These are phyloP conservation scores for Decapterus maruadsi DNA, from an alignment of 2,797 vertebrate species.

Conservation along the genomic window DNA sequence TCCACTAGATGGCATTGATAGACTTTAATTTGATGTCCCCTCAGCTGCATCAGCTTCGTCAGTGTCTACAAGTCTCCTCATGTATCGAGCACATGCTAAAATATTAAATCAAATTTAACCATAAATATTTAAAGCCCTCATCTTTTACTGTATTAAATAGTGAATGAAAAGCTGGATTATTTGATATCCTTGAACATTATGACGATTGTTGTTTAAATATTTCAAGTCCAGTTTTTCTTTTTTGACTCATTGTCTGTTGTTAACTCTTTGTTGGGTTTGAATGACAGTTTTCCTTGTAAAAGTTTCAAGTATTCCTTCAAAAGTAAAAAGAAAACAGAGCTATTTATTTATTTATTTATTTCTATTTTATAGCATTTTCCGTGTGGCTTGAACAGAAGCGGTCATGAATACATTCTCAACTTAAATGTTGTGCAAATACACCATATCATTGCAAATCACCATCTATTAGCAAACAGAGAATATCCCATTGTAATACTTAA, in stretches of 20 bases:
- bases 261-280: slow-evolving; percentile 5
- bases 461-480: slow-evolving; percentile 15
- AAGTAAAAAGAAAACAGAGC: not conserved
- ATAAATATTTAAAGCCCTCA: not conserved
- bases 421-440: not conserved
- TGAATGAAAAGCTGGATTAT: slow-evolving; percentile 6
- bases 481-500: slow-evolving; percentile 1
- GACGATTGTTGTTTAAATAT: slow-evolving; percentile 5
- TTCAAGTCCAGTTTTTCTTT: not conserved
- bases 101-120: not conserved
- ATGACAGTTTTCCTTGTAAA: not conserved
- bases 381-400: not conserved
- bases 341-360: not conserved
- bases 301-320: not conserved
- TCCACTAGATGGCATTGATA: slow-evolving; percentile 82
- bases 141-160: not conserved
- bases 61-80: not conserved
- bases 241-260: slow-evolving; percentile 1
- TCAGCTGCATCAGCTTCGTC: slow-evolving; percentile 10
- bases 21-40: slow-evolving; percentile 58
- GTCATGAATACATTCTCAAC: not conserved
- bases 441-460: not conserved
- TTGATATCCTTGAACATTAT: not conserved
- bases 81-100: not conserved
- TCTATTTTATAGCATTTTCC: not conserved